Percentiles rank a stretch among this genome's conserved stretches.
phyloP scores from a whole-genome alignment of 2,797 vertebrate genomes.

The Rhinogobio ventralis region DNA sequence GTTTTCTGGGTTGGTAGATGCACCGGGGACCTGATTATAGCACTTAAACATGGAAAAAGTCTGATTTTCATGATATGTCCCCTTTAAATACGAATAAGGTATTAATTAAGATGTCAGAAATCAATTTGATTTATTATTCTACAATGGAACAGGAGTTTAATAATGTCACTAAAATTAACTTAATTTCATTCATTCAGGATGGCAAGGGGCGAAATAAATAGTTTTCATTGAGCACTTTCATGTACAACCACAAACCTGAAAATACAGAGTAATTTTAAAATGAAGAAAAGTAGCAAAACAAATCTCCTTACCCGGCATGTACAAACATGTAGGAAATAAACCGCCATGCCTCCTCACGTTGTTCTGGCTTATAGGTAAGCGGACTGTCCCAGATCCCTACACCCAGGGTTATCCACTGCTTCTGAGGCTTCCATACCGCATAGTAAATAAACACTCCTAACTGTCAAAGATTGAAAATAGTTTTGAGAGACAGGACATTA shows the following conservation, averaged over 20 bases:
- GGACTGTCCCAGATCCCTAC: conserved; percentile 83
- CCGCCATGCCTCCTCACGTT: conserved; percentile 86
- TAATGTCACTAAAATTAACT: not conserved
- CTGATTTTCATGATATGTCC: no score
- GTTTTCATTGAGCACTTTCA: not conserved
- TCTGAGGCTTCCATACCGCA: conserved; percentile 90
- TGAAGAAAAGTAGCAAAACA: not conserved
- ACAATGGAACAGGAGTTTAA: not conserved
- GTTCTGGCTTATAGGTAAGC: conserved; percentile 80
- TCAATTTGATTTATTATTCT: not conserved
- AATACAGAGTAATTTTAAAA: not conserved
- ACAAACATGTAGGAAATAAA: conserved; percentile 94
- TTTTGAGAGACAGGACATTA: not conserved
- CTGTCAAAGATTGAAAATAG: conserved; percentile 66
- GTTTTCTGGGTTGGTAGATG: no score
- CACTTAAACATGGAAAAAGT: no score
- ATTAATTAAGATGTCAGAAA: not conserved
- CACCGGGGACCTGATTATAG: no score
- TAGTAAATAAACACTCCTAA: conserved; percentile 91
- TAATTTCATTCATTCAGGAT: not conserved
- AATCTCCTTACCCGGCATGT: conserved; percentile 85
- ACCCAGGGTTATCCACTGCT: conserved; percentile 89
- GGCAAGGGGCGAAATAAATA: not conserved
- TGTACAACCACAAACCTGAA: not conserved
- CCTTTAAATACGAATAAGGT: not conserved